These are phyloP conservation scores for Oncorhynchus mykiss DNA, from an alignment of 2,113 vertebrate species.

Conservation along the genomic window DNA sequence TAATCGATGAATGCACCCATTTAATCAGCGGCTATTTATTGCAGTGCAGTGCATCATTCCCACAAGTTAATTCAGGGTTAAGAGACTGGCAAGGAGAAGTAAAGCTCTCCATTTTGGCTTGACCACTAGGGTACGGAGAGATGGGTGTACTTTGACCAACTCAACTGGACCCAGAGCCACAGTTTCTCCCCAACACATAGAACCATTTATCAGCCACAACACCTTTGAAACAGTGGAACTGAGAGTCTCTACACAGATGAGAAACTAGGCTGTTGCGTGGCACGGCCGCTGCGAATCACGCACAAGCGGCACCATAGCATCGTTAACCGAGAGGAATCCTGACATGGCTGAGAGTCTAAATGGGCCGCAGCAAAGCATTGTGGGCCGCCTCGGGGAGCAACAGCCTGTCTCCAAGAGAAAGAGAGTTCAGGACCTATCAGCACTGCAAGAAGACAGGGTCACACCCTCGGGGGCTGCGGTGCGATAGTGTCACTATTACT, in stretches of 20 bases:
- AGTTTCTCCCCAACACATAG: too few relatives aligned
- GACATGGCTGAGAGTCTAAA: slow-evolving; percentile 27
- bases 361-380: background rate
- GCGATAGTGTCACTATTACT: background rate
- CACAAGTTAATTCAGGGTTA: too few relatives aligned
- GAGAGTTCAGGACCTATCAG: slow-evolving; percentile 12
- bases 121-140: too few relatives aligned
- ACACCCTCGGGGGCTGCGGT: background rate
- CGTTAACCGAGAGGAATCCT: background rate
- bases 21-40: slow-evolving; percentile 40
- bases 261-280: too few relatives aligned
- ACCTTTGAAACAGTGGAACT: too few relatives aligned
- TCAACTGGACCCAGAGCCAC: too few relatives aligned
- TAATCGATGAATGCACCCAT: slow-evolving; percentile 54
- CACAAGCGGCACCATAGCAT: too few relatives aligned
- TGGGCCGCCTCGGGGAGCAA: slow-evolving; percentile 19
- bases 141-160: too few relatives aligned
- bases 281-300: background rate
- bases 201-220: too few relatives aligned
- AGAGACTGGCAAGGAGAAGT: too few relatives aligned
- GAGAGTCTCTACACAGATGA: too few relatives aligned
- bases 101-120: too few relatives aligned
- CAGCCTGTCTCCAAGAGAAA: background rate
- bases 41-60: background rate
- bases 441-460: slow-evolving; percentile 18